These are phyloP conservation scores for Gracilinanus agilis DNA, from an alignment of 2,113 vertebrate genomes.

Conservation along the genomic window DNA sequence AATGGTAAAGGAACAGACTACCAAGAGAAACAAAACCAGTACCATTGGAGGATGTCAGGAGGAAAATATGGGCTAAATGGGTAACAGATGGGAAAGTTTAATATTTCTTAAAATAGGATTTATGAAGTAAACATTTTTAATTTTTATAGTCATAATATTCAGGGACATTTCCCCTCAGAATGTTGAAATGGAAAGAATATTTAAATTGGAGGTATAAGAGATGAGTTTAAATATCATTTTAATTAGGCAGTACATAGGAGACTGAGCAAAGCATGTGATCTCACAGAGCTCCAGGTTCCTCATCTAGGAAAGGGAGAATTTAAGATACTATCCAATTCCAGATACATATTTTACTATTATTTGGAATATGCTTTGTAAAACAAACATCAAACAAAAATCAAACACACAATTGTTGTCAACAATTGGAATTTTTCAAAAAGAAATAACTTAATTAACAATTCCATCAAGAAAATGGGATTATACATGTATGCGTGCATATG, in stretches of 20 bases:
- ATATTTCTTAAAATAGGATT: neutral
- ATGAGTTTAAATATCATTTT: neutral
- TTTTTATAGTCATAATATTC: neutral
- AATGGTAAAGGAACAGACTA: neutral
- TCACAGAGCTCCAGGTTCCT: neutral
- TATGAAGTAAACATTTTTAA: neutral
- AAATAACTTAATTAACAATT: neutral
- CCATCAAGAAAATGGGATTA: no score
- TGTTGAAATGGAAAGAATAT: neutral
- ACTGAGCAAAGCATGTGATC: neutral
- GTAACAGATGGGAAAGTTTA: neutral
- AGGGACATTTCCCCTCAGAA: neutral
- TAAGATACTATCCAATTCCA: neutral
- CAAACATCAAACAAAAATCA: neutral
- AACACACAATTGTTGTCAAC: neutral
- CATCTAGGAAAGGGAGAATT: neutral
- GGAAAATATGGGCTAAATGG: no score
- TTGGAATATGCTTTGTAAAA: neutral
- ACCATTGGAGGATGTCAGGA: neutral
- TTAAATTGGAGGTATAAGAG: neutral
- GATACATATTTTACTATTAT: neutral
- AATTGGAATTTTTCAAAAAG: neutral
- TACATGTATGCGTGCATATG: no score
- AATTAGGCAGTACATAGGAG: neutral
- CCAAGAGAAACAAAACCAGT: neutral